Evolutionary conservation across 2,888 invertebrate species (phyloP).

Genomic region (Chymomyza procnemis): DNA sequence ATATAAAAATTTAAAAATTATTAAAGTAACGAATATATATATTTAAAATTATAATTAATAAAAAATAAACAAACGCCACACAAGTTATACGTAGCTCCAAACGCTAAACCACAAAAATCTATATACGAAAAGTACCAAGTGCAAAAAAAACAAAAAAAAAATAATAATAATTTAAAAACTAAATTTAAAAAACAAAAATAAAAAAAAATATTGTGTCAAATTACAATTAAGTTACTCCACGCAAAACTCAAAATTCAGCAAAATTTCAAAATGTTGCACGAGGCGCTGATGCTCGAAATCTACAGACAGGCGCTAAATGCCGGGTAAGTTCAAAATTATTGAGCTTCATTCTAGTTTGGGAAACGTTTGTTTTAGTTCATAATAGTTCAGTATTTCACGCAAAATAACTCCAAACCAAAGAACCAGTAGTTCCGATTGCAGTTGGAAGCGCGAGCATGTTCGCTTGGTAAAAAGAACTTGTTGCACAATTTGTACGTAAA

Average conservation of each 20-base stretch:
- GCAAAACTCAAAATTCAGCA: conserved; percentile 70
- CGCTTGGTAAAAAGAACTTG: background rate
- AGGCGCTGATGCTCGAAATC: conserved; percentile 77
- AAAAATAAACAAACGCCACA: conserved; percentile 44
- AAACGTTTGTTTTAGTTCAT: too few relatives aligned
- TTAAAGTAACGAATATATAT: conserved; percentile 25
- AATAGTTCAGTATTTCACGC: too few relatives aligned
- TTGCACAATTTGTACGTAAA: background rate
- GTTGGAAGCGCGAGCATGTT: too few relatives aligned
- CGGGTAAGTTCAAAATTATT: conserved; percentile 70
- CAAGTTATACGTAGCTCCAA: conserved; percentile 64
- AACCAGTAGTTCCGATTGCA: too few relatives aligned
- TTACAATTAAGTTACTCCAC: conserved; percentile 46
- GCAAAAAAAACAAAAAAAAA: too few relatives aligned
- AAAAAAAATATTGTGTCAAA: conserved; percentile 60
- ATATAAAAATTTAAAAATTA: conserved; percentile 30
- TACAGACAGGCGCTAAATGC: conserved; percentile 78
- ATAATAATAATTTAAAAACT: too few relatives aligned
- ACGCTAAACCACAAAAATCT: conserved; percentile 53
- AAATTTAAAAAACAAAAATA: conserved; percentile 25
- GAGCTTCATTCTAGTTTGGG: too few relatives aligned
- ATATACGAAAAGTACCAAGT: conserved; percentile 74
- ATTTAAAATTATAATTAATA: conserved; percentile 53
- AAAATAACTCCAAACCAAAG: too few relatives aligned
- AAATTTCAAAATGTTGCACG: conserved; percentile 77